A percentile compares a stretch with the other conserved stretches of the same genome.
phyloP scores from a whole-genome alignment of 2,888 invertebrate species.

The Imbricaverruca yamaguchii region DNA sequence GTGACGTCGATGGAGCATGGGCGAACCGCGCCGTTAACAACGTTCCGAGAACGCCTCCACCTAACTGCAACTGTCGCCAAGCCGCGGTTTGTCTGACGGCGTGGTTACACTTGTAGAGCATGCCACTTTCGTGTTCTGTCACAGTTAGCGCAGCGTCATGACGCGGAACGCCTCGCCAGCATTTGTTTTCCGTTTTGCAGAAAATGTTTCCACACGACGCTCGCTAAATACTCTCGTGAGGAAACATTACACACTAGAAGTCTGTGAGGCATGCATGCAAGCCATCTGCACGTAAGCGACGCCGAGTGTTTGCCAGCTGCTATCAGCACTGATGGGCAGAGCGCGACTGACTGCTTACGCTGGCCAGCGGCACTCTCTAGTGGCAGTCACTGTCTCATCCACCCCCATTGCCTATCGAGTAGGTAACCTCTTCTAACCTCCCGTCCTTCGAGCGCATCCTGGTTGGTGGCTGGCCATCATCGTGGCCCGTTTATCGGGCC shows the following conservation, averaged over 20 bases:
- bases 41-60: too few species aligned
- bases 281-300: too few species aligned
- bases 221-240: neutral
- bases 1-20: too few species aligned
- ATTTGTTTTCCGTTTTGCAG: neutral
- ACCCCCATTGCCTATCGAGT: neutral
- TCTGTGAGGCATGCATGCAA: too few species aligned
- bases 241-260: too few species aligned
- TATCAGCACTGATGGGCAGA: too few species aligned
- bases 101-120: slow-evolving; percentile 1
- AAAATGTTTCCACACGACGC: neutral
- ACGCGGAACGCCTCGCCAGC: neutral
- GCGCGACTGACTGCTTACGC: too few species aligned
- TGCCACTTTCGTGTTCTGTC: neutral
- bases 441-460: slow-evolving; percentile 16
- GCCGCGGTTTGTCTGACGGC: neutral
- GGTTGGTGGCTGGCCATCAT: slow-evolving; percentile 1
- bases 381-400: neutral
- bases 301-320: too few species aligned
- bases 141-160: neutral
- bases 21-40: too few species aligned
- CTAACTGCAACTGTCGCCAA: neutral
- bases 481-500: neutral
- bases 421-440: slow-evolving; percentile 14
- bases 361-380: neutral